Evolutionary conservation across 2,113 vertebrate genomes (phyloP).

Genomic region (Oryzias curvinotus): DNA sequence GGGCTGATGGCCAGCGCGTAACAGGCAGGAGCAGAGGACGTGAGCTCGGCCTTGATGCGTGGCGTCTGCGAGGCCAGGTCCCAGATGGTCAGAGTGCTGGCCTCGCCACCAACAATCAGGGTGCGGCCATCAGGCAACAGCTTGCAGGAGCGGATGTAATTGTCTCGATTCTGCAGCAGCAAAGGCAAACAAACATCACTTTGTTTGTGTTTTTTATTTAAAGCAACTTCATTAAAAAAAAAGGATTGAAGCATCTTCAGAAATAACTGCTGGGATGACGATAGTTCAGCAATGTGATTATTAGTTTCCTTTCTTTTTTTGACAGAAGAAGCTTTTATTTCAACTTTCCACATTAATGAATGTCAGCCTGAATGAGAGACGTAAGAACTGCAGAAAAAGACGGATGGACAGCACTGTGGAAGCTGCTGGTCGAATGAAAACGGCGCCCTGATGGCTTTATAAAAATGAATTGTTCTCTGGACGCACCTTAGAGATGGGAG

Average conservation of each 20-base stretch:
- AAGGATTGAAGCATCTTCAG: neutral
- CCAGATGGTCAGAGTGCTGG: constrained; percentile 97
- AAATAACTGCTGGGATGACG: neutral
- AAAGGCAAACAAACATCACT: neutral
- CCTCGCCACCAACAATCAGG: constrained; percentile 94
- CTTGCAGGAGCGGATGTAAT: constrained; percentile 98
- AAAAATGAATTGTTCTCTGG: constrained; percentile 63
- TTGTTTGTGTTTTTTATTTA: neutral
- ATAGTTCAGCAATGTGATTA: too few relatives aligned
- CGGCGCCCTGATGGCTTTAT: constrained; percentile 66
- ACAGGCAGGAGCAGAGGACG: constrained; percentile 93
- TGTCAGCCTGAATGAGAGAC: constrained; percentile 49
- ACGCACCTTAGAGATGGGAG: constrained; percentile 52
- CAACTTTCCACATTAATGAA: constrained; percentile 20
- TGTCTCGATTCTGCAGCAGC: constrained; percentile 88
- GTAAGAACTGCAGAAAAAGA: constrained; percentile 30
- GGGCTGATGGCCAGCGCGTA: constrained; percentile 97
- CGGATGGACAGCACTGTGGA: constrained; percentile 62
- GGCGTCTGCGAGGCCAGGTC: constrained; percentile 94
- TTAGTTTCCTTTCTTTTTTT: constrained; percentile 3
- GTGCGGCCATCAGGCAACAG: constrained; percentile 94
- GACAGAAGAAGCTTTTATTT: constrained; percentile 21
- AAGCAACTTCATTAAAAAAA: neutral
- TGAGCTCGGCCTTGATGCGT: constrained; percentile 95
- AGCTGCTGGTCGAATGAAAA: constrained; percentile 73